Evolutionary conservation across 2,113 vertebrate species (phyloP).

Genomic region (Leptocoma aspasia): DNA sequence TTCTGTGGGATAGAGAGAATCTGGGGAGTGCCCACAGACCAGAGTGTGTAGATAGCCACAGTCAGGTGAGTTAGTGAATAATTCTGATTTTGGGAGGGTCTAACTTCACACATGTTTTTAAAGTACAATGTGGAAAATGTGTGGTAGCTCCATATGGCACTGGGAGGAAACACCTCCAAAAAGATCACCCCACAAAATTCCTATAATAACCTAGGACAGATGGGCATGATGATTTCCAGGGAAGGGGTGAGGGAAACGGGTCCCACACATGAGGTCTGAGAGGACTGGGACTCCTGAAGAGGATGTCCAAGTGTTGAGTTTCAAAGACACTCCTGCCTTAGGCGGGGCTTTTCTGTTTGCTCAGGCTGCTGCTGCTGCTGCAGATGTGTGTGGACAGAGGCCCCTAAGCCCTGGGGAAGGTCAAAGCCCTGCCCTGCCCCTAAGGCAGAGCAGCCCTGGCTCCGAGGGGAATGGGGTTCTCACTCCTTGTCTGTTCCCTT

Average conservation of each 20-base stretch:
- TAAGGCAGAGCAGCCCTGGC: neutral
- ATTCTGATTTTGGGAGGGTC: neutral
- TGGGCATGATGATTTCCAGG: neutral
- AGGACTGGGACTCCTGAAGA: neutral
- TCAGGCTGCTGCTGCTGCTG: neutral
- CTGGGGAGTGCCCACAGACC: neutral
- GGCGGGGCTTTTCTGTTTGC: neutral
- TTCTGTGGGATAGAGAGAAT: neutral
- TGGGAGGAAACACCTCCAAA: neutral
- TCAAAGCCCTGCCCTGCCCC: neutral
- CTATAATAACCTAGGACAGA: neutral
- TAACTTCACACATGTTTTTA: neutral
- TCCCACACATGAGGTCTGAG: neutral
- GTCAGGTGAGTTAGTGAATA: neutral
- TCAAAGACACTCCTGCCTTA: neutral
- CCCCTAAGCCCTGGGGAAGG: neutral
- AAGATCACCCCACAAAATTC: neutral
- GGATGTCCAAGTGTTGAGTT: neutral
- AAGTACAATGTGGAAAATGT: neutral
- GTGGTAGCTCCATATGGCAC: neutral
- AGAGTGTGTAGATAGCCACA: neutral
- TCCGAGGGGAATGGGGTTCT: neutral
- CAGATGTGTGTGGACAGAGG: neutral
- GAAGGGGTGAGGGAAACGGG: neutral
- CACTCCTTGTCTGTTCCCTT: neutral